phyloP scores from a whole-genome alignment of 2,113 vertebrate genomes.

The Psittacula cyanocephala region DNA sequence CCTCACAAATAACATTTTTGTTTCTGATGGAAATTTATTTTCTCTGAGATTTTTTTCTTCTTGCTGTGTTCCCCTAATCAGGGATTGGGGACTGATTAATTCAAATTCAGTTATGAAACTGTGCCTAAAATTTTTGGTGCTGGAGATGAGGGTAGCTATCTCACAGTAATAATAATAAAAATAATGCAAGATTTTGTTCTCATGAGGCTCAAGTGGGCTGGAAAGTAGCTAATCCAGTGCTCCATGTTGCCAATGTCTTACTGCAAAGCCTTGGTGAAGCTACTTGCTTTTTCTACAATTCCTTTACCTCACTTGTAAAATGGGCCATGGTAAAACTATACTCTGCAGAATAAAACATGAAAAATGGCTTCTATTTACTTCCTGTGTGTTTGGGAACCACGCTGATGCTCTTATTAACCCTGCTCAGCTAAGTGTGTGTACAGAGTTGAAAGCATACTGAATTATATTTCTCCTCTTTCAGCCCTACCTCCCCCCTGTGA shows the following conservation, averaged over 20 bases:
- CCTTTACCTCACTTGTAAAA: conserved; percentile 58
- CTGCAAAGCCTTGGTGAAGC: conserved; percentile 47
- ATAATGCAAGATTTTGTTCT: background rate
- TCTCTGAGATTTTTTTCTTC: background rate
- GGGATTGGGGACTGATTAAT: background rate
- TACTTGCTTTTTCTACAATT: conserved; percentile 53
- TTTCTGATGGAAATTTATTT: conserved; percentile 28
- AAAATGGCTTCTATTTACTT: conserved; percentile 63
- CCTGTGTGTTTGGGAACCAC: background rate
- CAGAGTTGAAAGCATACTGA: background rate
- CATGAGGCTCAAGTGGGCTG: background rate
- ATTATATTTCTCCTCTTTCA: background rate
- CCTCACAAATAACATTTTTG: conserved; percentile 35
- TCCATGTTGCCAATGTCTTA: background rate
- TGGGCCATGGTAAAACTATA: background rate
- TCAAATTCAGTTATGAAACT: background rate
- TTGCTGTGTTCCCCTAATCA: background rate
- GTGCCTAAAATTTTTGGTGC: background rate
- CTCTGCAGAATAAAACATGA: conserved; percentile 47
- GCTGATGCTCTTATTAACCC: conserved; percentile 57
- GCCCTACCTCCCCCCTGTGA: background rate
- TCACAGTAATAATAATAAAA: background rate
- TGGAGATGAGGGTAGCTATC: background rate
- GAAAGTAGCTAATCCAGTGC: background rate
- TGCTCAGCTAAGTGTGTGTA: conserved; percentile 39